Percentiles rank a stretch among this genome's conserved stretches.
Evolutionary conservation across 2,797 vertebrate genomes (phyloP).

Genomic region (Xenentodon cancila): DNA sequence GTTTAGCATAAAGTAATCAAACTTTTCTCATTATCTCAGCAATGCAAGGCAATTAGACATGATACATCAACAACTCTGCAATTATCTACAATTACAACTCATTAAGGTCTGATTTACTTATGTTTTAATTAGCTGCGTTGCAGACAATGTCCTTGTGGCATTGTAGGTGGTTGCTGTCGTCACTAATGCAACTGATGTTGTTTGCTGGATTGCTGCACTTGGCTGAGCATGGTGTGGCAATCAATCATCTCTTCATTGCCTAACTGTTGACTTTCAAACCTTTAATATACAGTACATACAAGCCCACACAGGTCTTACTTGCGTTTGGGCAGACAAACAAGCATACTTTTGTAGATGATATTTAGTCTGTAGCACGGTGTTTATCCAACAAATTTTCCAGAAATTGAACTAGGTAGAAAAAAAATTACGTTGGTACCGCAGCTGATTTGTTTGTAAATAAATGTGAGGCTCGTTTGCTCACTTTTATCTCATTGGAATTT

Average conservation of each 20-base stretch:
- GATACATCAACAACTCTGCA: constrained; percentile 79
- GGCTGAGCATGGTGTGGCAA: constrained; percentile 56
- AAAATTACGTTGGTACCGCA: background rate
- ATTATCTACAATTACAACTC: constrained; percentile 82
- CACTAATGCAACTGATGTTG: constrained; percentile 54
- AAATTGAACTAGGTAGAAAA: constrained; percentile 10
- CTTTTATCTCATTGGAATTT: constrained; percentile 13
- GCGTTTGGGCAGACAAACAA: constrained; percentile 7
- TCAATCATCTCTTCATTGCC: constrained; percentile 57
- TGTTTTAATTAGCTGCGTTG: constrained; percentile 77
- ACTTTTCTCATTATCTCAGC: constrained; percentile 83
- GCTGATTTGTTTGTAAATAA: constrained; percentile 5
- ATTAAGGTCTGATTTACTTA: constrained; percentile 80
- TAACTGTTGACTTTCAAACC: constrained; percentile 54
- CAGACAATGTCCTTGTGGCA: constrained; percentile 55
- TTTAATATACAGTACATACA: constrained; percentile 8
- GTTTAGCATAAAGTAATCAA: constrained; percentile 84
- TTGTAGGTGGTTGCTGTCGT: constrained; percentile 39
- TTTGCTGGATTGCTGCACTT: constrained; percentile 66
- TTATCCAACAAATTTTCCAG: background rate
- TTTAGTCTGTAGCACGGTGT: background rate
- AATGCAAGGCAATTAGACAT: constrained; percentile 78
- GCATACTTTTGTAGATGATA: constrained; percentile 17
- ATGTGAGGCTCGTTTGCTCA: background rate
- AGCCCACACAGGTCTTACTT: constrained; percentile 12